A percentile compares a stretch with the other conserved stretches of the same genome.
These are phyloP conservation scores for Petromus typicus DNA, from an alignment of 2,113 vertebrate genomes.

Conservation along the genomic window DNA sequence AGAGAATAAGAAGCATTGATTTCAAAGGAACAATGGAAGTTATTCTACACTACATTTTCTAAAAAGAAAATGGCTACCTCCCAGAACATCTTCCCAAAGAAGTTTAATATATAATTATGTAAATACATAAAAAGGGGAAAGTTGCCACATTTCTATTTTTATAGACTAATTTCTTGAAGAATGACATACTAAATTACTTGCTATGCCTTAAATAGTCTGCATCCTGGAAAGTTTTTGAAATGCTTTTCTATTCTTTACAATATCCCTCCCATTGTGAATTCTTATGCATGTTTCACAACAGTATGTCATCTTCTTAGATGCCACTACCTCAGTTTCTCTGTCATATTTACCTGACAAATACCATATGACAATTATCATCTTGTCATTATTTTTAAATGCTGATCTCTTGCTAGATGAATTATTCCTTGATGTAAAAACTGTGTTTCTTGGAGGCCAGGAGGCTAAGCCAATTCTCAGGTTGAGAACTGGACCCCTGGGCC, in stretches of 20 bases:
- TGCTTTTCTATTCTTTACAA: background rate
- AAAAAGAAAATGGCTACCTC: background rate
- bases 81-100: background rate
- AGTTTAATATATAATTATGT: background rate
- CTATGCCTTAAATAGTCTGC: background rate
- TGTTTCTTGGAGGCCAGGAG: background rate
- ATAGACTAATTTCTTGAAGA: background rate
- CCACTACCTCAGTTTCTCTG: background rate
- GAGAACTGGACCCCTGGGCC: too few relatives aligned
- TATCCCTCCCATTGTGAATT: background rate
- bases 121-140: background rate
- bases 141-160: background rate
- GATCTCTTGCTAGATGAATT: background rate
- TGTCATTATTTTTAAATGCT: background rate
- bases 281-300: background rate
- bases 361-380: background rate
- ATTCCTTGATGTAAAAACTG: background rate
- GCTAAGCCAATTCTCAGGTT: too few relatives aligned
- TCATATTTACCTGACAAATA: background rate
- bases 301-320: background rate
- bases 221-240: background rate
- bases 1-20: background rate
- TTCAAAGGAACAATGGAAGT: background rate
- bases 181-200: background rate
- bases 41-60: background rate